Conservation (phyloP, 2,113 vertebrate genomes). For the Istiophorus platypterus region DNA sequence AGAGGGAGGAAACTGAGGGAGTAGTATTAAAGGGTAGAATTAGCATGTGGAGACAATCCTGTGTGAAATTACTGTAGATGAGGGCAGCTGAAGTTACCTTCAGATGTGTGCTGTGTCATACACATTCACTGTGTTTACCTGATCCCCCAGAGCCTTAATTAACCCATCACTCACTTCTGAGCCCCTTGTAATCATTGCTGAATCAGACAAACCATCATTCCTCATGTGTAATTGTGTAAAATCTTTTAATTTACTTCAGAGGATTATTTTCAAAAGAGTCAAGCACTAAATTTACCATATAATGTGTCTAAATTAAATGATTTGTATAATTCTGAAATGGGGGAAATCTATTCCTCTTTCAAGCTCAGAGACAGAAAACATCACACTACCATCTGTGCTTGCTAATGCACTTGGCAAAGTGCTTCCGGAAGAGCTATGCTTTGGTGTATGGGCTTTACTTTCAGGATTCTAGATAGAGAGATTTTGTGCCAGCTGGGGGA, state of each 20-base stretch:
- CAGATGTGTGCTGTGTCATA: constrained; percentile 9
- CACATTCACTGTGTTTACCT: constrained; percentile 55
- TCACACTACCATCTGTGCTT: constrained; percentile 28
- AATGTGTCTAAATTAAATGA: constrained; percentile 34
- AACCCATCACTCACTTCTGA: constrained; percentile 55
- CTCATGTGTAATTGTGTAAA: constrained; percentile 36
- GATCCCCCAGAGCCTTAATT: constrained; percentile 54
- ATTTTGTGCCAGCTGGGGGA: constrained; percentile 17
- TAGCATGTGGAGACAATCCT: constrained; percentile 82
- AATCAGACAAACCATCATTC: constrained; percentile 35
- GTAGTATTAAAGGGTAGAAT: constrained; percentile 84
- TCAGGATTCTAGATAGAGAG: not conserved
- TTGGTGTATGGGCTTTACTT: not conserved
- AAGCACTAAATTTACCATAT: constrained; percentile 34
- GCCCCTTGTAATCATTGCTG: constrained; percentile 25
- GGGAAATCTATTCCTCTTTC: constrained; percentile 11
- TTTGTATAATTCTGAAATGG: constrained; percentile 27
- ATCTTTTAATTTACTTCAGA: constrained; percentile 22
- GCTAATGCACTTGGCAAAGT: constrained; percentile 32
- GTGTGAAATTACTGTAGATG: constrained; percentile 79
- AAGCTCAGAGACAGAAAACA: constrained; percentile 13
- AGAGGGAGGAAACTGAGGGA: constrained; percentile 69
- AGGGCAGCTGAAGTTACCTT: constrained; percentile 58
- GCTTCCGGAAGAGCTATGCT: not conserved
- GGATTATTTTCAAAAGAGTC: constrained; percentile 26